phyloP scores from a whole-genome alignment of 2,888 invertebrate species.

The Pollenia angustigena region DNA sequence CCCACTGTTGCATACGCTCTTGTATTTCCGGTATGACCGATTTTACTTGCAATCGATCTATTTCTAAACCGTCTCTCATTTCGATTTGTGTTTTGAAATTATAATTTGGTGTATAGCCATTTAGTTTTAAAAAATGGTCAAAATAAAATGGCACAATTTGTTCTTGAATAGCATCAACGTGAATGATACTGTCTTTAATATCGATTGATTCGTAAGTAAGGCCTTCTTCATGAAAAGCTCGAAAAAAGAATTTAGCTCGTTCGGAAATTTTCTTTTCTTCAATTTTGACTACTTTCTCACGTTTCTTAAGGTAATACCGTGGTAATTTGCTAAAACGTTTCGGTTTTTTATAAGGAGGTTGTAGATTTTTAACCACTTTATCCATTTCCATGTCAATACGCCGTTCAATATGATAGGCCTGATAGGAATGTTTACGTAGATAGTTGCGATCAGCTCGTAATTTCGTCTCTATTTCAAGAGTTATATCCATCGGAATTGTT shows the following conservation, averaged over 20 bases:
- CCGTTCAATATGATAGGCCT: slow-evolving; percentile 80
- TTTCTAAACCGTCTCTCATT: slow-evolving; percentile 80
- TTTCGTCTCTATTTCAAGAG: slow-evolving; percentile 75
- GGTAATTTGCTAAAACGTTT: slow-evolving; percentile 78
- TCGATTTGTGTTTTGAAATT: slow-evolving; percentile 83
- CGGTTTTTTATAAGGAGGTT: slow-evolving; percentile 79
- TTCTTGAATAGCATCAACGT: slow-evolving; percentile 79
- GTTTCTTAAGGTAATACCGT: slow-evolving; percentile 78
- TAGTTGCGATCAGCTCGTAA: slow-evolving; percentile 78
- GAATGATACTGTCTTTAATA: slow-evolving; percentile 77
- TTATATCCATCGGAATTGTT: slow-evolving; percentile 76
- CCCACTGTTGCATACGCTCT: slow-evolving; percentile 79
- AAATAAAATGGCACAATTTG: slow-evolving; percentile 83
- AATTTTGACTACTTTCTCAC: slow-evolving; percentile 47
- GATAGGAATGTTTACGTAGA: slow-evolving; percentile 77
- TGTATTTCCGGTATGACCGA: slow-evolving; percentile 76
- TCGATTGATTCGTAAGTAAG: slow-evolving; percentile 70
- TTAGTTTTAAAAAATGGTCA: slow-evolving; percentile 82
- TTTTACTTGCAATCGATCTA: slow-evolving; percentile 76
- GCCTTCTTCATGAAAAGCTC: slow-evolving; percentile 80
- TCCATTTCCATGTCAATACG: slow-evolving; percentile 82
- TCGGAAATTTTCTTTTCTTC: slow-evolving; percentile 77
- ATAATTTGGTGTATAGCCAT: slow-evolving; percentile 83
- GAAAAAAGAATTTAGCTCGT: slow-evolving; percentile 79
- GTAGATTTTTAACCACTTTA: slow-evolving; percentile 80